Evolutionary conservation across 1,140 invertebrate species (phyloP), one percentile per base, ranked within the genome.

Genomic region (Eumeta japonica): DNA sequence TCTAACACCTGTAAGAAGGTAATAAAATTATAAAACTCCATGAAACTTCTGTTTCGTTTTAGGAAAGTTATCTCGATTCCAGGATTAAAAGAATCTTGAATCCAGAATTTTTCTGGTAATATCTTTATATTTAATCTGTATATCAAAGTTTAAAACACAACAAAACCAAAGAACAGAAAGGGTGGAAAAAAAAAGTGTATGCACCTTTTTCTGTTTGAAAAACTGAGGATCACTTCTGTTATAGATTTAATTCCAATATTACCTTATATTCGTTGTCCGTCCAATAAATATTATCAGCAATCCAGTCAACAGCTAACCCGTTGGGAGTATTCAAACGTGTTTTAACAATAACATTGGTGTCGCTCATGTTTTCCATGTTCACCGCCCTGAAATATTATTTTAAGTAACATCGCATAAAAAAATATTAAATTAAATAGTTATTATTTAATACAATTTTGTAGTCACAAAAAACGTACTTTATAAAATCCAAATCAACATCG

Each of bases 231-330:
- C n/a, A 7, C 20, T 24, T 24, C 5, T 7, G n/a, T 24, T 24
- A n/a, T 31, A n/a, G 12, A 12, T 31, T 31, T 31, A 31, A 31
- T 7, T 31, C 12, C 12, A 15, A 31, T 11, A 9, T 12, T 15
- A 86, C 79, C 63, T 89, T 90, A 14, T 85, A 81, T 32, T 84
- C 83, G 28, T 86, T 88, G 58, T 93, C 90, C 1, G 89, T 89
- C 90, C 90, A 95, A 60, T 95, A 95, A 12, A 96, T 78, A 60
- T 94, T 94, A 38, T 90, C 81, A 10, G 88, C 85, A 34, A 94
- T 78, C 89, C 90, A 94, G 62, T 95, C 92, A 0, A 94, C 81
- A 0, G 88, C 89, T 17, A 95, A 64, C 19, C 89, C 88, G 57
- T 92, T 87, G 3, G 88, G 86, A 45, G 81, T 81, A 43, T 85